phyloP scores from a whole-genome alignment of 2,888 invertebrate genomes.

The Acleris sparsana region DNA sequence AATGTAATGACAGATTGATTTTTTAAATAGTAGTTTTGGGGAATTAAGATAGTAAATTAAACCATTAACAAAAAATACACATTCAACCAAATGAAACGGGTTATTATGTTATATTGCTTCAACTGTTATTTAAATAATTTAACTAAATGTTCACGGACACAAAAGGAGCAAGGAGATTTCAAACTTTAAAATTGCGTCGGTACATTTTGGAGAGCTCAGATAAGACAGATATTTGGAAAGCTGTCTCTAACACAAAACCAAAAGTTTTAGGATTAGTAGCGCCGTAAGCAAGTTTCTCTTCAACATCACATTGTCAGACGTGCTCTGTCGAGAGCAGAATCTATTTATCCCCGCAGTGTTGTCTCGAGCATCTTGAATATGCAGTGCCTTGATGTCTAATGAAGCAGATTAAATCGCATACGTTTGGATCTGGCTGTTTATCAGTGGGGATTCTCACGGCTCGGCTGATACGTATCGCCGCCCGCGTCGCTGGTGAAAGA shows the following conservation, averaged over 20 bases:
- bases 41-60: slow-evolving; percentile 12
- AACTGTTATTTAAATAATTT: not conserved
- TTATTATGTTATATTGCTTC: no score
- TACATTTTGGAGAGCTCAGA: no score
- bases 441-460: slow-evolving; percentile 67
- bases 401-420: slow-evolving; percentile 68
- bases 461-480: slow-evolving; percentile 61
- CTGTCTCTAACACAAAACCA: not conserved
- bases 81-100: not conserved
- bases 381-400: slow-evolving; percentile 58
- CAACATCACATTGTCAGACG: slow-evolving; percentile 39
- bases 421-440: slow-evolving; percentile 59
- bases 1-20: slow-evolving; percentile 25
- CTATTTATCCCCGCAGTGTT: slow-evolving; percentile 45
- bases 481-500: slow-evolving; percentile 20
- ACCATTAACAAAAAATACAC: slow-evolving; percentile 3
- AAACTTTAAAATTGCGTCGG: not conserved
- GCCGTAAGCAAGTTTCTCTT: slow-evolving; percentile 15
- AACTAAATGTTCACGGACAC: not conserved
- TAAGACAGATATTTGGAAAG: no score
- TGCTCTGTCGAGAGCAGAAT: slow-evolving; percentile 47
- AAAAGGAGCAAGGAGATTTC: not conserved
- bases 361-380: slow-evolving; percentile 53
- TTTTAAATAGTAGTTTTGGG: slow-evolving; percentile 8
- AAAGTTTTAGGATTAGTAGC: not conserved